phyloP scores from a whole-genome alignment of 2,888 invertebrate genomes.

The Melanargia galathea region DNA sequence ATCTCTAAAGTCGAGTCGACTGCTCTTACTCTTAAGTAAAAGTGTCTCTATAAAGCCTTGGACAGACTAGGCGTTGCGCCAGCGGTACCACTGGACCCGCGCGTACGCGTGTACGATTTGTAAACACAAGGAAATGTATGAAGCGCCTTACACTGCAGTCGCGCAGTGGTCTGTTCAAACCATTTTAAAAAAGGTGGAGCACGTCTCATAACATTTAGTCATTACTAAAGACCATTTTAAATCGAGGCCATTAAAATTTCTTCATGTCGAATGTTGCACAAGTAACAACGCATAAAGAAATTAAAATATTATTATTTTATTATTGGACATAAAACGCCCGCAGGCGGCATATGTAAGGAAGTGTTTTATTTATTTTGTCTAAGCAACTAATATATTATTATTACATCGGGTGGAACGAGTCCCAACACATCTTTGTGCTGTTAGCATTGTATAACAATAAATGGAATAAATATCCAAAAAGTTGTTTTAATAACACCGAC shows the following conservation, averaged over 20 bases:
- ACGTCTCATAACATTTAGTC: constrained; percentile 39
- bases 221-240: constrained; percentile 57
- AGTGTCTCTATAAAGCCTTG: too few relatives aligned
- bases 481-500: constrained; percentile 28
- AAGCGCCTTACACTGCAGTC: too few relatives aligned
- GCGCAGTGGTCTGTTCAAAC: too few relatives aligned
- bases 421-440: constrained; percentile 73
- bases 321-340: constrained; percentile 60
- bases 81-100: too few relatives aligned
- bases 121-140: too few relatives aligned
- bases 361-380: constrained; percentile 80
- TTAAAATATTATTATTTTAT: constrained; percentile 51
- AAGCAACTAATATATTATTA: constrained; percentile 79
- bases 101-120: too few relatives aligned
- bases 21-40: background rate
- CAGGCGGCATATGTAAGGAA: constrained; percentile 73
- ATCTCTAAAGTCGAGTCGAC: background rate
- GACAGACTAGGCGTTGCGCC: too few relatives aligned
- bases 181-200: background rate
- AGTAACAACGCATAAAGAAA: constrained; percentile 75
- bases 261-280: constrained; percentile 72
- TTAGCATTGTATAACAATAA: constrained; percentile 74
- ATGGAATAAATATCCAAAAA: constrained; percentile 43
- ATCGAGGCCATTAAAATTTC: constrained; percentile 80
- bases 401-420: constrained; percentile 64